Evolutionary conservation across 2,797 vertebrate species (phyloP).

Genomic region (Acipenser transmontanus): DNA sequence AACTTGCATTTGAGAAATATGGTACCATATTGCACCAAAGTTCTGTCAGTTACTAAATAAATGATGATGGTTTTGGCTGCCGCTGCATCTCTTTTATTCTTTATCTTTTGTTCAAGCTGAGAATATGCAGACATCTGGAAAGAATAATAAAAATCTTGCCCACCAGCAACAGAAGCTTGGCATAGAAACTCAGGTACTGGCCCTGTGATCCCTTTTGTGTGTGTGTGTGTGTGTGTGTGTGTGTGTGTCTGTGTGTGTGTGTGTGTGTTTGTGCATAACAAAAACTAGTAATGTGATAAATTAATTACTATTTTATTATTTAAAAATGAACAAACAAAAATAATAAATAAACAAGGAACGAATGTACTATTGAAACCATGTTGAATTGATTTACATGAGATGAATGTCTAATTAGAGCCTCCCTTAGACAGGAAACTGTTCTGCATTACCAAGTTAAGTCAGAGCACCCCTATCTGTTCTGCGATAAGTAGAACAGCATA

Average conservation of each 20-base stretch:
- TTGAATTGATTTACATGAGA: conserved; percentile 29
- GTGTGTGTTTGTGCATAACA: conserved; percentile 11
- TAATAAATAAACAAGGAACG: conserved; percentile 26
- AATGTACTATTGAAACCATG: conserved; percentile 20
- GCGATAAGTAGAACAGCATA: conserved; percentile 20
- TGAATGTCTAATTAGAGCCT: conserved; percentile 17
- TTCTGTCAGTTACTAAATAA: conserved; percentile 32
- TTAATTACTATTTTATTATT: conserved; percentile 35
- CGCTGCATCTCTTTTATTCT: conserved; percentile 39
- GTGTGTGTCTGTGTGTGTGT: conserved; percentile 15
- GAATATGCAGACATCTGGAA: conserved; percentile 44
- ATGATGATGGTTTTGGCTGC: conserved; percentile 48
- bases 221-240: too few relatives aligned
- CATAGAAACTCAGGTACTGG: conserved; percentile 30
- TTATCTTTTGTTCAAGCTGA: conserved; percentile 39
- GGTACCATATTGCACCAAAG: background rate
- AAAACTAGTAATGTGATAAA: conserved; percentile 23
- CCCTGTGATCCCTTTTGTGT: conserved; percentile 13
- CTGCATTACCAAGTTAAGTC: conserved; percentile 23
- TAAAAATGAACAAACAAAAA: conserved; percentile 21
- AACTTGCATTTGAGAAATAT: background rate
- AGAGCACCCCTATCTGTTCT: conserved; percentile 2
- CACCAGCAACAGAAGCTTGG: conserved; percentile 41
- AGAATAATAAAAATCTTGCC: conserved; percentile 39
- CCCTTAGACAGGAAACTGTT: conserved; percentile 19